phyloP scores from a whole-genome alignment of 2,113 vertebrate species.

The Nipponia nippon region DNA sequence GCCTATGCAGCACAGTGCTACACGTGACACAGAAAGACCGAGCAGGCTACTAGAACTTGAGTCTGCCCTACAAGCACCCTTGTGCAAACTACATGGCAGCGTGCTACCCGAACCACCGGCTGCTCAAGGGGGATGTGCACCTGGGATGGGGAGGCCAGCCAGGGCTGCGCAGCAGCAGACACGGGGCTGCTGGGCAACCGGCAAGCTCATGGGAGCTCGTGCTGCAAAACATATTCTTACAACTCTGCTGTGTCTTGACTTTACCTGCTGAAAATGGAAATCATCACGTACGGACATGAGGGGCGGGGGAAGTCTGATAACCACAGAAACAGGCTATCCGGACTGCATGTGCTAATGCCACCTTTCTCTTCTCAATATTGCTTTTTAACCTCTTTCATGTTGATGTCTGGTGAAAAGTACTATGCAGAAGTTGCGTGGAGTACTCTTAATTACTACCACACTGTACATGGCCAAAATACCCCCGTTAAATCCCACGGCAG shows the following conservation, averaged over 20 bases:
- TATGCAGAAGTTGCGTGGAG: too few relatives aligned
- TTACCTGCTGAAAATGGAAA: background rate
- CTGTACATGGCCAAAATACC: background rate
- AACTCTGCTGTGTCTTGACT: background rate
- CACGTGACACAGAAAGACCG: fast-evolving
- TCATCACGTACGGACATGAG: fast-evolving
- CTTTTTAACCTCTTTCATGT: background rate
- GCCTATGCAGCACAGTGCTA: background rate
- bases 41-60: fast-evolving
- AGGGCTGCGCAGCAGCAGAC: background rate
- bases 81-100: fast-evolving
- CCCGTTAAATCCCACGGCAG: background rate
- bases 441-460: background rate
- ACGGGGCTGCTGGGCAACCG: fast-evolving
- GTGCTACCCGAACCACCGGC: fast-evolving
- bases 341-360: too few relatives aligned
- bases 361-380: background rate
- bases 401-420: background rate
- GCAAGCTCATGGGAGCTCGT: background rate
- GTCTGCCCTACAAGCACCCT: background rate
- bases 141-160: fast-evolving
- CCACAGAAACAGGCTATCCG: fast-evolving
- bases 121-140: fast-evolving
- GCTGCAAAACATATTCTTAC: background rate
- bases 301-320: background rate